Evolutionary conservation across 2,113 vertebrate genomes (phyloP).

Genomic region (Pangasianodon gigas): DNA sequence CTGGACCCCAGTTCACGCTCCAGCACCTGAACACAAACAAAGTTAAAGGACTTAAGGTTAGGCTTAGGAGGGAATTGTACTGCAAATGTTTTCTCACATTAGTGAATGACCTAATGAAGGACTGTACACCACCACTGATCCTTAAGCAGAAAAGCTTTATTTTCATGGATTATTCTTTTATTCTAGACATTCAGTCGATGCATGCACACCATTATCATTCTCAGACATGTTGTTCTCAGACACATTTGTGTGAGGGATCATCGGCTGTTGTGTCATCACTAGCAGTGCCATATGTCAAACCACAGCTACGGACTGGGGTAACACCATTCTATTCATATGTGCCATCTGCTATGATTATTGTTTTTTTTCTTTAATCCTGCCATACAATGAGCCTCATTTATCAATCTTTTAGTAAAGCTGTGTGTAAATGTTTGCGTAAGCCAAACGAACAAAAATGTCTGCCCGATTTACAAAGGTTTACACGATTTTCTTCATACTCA

Average conservation of each 20-base stretch:
- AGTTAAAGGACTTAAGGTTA: not conserved
- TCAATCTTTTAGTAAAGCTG: not conserved
- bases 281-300: not conserved
- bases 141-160: not conserved
- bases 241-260: not conserved
- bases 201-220: not conserved
- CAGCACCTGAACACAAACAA: conserved; percentile 75
- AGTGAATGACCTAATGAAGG: not conserved
- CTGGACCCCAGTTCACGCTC: conserved; percentile 57
- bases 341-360: not conserved
- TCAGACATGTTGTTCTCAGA: not conserved
- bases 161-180: not conserved
- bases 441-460: not conserved
- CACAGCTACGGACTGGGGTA: not conserved
- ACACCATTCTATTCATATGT: not conserved
- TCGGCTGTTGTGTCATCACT: not conserved
- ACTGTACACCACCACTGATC: not conserved
- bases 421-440: not conserved
- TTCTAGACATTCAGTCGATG: not conserved
- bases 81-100: not conserved
- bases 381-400: not conserved
- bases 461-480: not conserved
- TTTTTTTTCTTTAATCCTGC: not conserved
- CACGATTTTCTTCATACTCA: not conserved
- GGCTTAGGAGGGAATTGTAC: not conserved